Evolutionary conservation across 2,113 vertebrate genomes (phyloP).

Genomic region (Prinia subflava): DNA sequence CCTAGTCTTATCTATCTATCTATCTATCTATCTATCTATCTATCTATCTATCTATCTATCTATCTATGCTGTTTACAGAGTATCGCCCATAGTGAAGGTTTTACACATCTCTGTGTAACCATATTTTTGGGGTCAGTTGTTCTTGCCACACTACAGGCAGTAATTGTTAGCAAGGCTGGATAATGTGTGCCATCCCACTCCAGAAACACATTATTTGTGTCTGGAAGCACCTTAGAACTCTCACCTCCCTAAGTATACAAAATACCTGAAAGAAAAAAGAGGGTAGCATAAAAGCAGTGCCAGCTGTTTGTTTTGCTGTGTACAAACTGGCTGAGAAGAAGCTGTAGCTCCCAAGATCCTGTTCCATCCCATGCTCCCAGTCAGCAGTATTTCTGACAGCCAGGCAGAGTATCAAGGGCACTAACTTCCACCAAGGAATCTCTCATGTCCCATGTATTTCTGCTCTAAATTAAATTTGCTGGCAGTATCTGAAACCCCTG

Average conservation of each 20-base stretch:
- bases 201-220: not conserved
- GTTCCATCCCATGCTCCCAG: accelerated
- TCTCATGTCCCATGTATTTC: not conserved
- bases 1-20: not conserved
- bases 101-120: not conserved
- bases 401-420: not conserved
- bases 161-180: not conserved
- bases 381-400: not conserved
- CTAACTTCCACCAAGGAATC: not conserved
- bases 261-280: not conserved
- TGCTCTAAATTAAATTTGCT: not conserved
- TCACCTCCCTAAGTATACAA: not conserved
- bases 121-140: not conserved
- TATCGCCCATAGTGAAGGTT: not conserved
- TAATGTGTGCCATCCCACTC: not conserved
- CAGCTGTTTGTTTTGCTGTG: not conserved
- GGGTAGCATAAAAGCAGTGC: not conserved
- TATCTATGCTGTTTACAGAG: not conserved
- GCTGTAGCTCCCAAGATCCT: not conserved
- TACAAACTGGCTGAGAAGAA: not conserved
- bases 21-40: not conserved
- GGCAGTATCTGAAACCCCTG: not conserved
- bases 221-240: not conserved
- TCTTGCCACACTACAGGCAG: not conserved
- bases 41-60: not conserved